phyloP scores from a whole-genome alignment of 2,888 invertebrate species.

The Drosophila quinaria region DNA sequence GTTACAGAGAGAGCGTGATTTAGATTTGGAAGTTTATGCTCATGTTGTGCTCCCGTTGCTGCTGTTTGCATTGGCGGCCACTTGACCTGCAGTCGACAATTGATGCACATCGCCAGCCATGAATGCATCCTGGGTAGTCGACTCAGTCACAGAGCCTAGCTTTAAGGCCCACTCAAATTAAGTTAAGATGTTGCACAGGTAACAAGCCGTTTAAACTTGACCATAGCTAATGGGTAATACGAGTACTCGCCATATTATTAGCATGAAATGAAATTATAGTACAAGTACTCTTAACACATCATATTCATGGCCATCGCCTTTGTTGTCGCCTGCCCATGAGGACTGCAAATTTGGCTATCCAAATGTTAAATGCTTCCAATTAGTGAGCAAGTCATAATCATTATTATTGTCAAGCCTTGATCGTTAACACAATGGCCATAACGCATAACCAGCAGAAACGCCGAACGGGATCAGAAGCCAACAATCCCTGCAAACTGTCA shows the following conservation, averaged over 20 bases:
- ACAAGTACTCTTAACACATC: too few relatives aligned
- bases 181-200: not conserved
- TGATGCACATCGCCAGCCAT: conserved; percentile 56
- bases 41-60: conserved; percentile 55
- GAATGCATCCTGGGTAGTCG: conserved; percentile 31
- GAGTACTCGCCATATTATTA: conserved; percentile 3
- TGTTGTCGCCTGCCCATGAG: conserved; percentile 16
- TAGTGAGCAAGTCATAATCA: conserved; percentile 29
- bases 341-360: conserved; percentile 26
- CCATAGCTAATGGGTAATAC: conserved; percentile 16
- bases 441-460: conserved; percentile 3
- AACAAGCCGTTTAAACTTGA: conserved; percentile 34
- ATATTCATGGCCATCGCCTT: too few relatives aligned
- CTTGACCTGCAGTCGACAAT: conserved; percentile 69
- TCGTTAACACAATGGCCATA: conserved; percentile 1
- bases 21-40: conserved; percentile 43
- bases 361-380: conserved; percentile 37
- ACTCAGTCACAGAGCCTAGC: conserved; percentile 22
- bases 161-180: not conserved
- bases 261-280: conserved; percentile 12
- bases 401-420: not conserved
- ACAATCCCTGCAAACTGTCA: too few relatives aligned
- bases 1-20: conserved; percentile 2
- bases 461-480: not conserved
- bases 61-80: conserved; percentile 57